phyloP scores from a whole-genome alignment of 2,888 invertebrate species.

The Bursaphelenchus okinawaensis region DNA sequence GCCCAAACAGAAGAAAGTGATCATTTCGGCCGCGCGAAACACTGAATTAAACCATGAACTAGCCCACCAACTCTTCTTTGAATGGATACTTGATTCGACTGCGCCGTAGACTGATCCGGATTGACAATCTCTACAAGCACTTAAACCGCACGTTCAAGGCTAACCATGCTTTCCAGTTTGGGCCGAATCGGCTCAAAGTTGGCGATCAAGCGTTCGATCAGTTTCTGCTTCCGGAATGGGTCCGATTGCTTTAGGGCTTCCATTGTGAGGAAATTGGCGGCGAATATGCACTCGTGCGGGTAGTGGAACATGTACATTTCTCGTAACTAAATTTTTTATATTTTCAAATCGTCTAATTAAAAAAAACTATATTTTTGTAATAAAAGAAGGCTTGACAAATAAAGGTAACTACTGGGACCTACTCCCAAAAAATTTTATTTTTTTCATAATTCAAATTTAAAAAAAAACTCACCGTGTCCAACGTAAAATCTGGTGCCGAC shows the following conservation, averaged over 20 bases:
- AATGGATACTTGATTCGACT: not conserved
- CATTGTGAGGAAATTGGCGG: not conserved
- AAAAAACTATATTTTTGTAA: not conserved
- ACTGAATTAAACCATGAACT: no score
- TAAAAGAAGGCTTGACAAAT: not conserved
- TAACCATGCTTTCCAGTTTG: not conserved
- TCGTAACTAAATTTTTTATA: slow-evolving; percentile 2
- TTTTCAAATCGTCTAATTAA: no score
- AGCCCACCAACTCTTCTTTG: not conserved
- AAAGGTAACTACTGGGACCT: not conserved
- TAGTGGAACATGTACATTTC: slow-evolving; percentile 2
- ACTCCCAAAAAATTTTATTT: not conserved
- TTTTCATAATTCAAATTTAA: not conserved
- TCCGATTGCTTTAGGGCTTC: slow-evolving; percentile 8
- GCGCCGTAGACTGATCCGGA: not conserved
- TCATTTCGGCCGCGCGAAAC: no score
- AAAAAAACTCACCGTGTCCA: not conserved
- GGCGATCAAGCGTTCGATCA: slow-evolving; percentile 9
- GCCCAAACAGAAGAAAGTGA: no score
- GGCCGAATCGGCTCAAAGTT: slow-evolving; percentile 10
- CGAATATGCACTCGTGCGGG: slow-evolving; percentile 1
- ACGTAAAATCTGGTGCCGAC: not conserved
- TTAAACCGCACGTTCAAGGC: not conserved
- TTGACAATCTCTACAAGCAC: not conserved
- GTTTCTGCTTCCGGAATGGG: not conserved